Evolutionary conservation across 2,888 invertebrate species (phyloP).

Genomic region (Stomorhina lunata): DNA sequence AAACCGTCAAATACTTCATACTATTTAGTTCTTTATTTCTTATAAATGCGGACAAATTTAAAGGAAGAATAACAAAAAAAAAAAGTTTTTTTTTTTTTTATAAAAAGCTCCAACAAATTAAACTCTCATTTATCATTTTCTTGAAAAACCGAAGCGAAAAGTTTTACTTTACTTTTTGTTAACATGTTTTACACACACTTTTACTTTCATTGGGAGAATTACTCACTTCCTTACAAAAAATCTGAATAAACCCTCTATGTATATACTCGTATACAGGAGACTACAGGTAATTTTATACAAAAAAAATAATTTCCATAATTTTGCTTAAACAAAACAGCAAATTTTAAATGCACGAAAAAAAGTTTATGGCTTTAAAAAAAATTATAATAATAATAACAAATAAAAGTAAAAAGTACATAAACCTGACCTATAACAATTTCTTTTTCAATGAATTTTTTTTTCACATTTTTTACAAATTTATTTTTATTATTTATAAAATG

Average conservation of each 20-base stretch:
- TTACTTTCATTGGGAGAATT: slow-evolving; percentile 46
- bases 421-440: slow-evolving; percentile 76
- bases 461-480: slow-evolving; percentile 18
- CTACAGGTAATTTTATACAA: slow-evolving; percentile 42
- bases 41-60: slow-evolving; percentile 42
- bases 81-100: slow-evolving; percentile 63
- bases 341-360: background rate
- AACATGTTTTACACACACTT: slow-evolving; percentile 13
- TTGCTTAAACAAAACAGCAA: slow-evolving; percentile 9
- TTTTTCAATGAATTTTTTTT: slow-evolving; percentile 2
- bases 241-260: background rate
- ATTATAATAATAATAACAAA: no score
- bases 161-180: background rate
- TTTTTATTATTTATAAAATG: slow-evolving; percentile 52
- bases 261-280: no score
- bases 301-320: slow-evolving; percentile 41
- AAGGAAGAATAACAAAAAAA: slow-evolving; percentile 62
- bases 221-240: background rate
- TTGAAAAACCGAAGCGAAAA: slow-evolving; percentile 34
- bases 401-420: slow-evolving; percentile 17
- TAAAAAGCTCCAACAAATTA: slow-evolving; percentile 75
- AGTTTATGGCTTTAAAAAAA: slow-evolving; percentile 49
- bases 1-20: slow-evolving; percentile 54
- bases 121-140: slow-evolving; percentile 76
- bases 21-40: no score